phyloP scores from a whole-genome alignment of 2,113 vertebrate species.

The Lagenorhynchus albirostris region DNA sequence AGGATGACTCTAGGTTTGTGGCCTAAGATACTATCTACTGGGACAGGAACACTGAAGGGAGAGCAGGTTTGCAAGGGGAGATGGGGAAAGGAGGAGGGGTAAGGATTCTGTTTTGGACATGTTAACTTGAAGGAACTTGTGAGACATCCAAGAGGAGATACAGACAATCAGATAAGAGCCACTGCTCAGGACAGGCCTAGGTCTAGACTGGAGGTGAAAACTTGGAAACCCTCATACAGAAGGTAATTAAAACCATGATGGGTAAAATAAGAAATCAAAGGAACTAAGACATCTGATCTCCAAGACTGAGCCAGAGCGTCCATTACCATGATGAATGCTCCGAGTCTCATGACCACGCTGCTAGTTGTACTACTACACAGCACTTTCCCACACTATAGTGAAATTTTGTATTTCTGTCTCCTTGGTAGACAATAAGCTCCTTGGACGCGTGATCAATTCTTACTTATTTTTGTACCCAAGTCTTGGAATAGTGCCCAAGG shows the following conservation, averaged over 20 bases:
- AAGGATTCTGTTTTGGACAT: not conserved
- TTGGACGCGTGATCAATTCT: not conserved
- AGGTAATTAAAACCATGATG: not conserved
- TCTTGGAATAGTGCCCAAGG: not conserved
- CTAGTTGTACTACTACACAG: not conserved
- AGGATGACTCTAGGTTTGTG: not conserved
- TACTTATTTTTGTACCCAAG: not conserved
- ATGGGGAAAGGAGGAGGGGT: not conserved
- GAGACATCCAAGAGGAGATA: not conserved
- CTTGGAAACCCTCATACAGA: not conserved
- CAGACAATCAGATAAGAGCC: not conserved
- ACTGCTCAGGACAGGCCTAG: not conserved
- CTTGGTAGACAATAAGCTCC: not conserved
- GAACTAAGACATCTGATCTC: not conserved
- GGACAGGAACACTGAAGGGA: not conserved
- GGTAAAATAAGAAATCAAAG: slow-evolving; percentile 27
- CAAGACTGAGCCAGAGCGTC: not conserved
- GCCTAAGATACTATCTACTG: not conserved
- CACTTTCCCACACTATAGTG: not conserved
- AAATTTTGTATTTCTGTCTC: not conserved
- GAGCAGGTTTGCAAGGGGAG: not conserved
- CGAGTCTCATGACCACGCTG: not conserved
- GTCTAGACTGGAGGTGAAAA: not conserved
- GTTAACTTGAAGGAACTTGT: not conserved
- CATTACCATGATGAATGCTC: not conserved